phyloP scores from a whole-genome alignment of 2,888 invertebrate genomes.

The Griposia aprilina region DNA sequence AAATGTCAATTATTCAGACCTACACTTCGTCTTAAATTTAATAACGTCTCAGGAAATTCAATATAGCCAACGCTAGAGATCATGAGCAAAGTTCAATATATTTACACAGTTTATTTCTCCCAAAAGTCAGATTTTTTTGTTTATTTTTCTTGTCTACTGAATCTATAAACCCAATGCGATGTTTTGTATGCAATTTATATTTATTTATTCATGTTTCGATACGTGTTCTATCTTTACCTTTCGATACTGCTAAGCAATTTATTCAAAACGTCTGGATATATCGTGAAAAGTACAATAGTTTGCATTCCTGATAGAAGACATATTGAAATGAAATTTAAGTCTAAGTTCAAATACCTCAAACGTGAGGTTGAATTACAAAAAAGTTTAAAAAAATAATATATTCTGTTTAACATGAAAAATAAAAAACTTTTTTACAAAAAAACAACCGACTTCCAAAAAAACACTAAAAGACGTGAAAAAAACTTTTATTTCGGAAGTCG shows the following conservation, averaged over 20 bases:
- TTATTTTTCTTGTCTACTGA: slow-evolving; percentile 8
- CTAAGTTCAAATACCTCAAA: slow-evolving; percentile 30
- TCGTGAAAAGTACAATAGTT: slow-evolving; percentile 26
- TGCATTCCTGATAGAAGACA: slow-evolving; percentile 5
- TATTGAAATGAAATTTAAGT: slow-evolving; percentile 48
- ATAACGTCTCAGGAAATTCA: background rate
- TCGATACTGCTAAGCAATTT: background rate
- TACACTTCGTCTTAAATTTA: background rate
- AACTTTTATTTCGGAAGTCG: too few relatives aligned
- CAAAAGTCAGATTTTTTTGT: background rate
- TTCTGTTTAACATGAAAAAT: slow-evolving; percentile 1
- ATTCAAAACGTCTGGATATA: slow-evolving; percentile 32
- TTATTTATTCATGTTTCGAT: slow-evolving; percentile 19
- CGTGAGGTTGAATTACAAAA: slow-evolving; percentile 25
- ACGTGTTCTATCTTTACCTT: slow-evolving; percentile 14
- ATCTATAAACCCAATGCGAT: background rate
- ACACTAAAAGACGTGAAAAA: too few relatives aligned
- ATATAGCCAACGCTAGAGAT: background rate
- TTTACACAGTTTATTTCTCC: background rate
- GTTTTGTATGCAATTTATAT: slow-evolving; percentile 34
- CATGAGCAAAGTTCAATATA: slow-evolving; percentile 6
- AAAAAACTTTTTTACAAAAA: too few relatives aligned
- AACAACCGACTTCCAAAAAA: too few relatives aligned
- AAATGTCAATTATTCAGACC: background rate
- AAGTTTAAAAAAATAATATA: slow-evolving; percentile 13